Conservation (phyloP, 2,797 vertebrate genomes). For the Denticeps clupeoides region DNA sequence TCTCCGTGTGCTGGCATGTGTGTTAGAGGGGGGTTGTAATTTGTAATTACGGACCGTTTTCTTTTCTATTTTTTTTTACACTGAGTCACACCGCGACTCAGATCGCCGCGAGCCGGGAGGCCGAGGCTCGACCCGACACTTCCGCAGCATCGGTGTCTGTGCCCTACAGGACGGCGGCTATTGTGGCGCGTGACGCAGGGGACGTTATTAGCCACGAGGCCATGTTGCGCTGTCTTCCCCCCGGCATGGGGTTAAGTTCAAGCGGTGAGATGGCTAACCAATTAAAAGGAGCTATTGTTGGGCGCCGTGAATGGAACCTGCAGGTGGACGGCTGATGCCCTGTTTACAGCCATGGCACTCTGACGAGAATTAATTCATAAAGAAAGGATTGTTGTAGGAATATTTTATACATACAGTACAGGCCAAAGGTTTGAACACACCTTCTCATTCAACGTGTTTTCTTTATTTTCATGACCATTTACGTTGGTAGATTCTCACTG, state of each 20-base stretch:
- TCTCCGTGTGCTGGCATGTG: background rate
- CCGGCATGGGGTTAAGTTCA: background rate
- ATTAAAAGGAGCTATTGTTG: conserved; percentile 1
- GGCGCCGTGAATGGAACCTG: background rate
- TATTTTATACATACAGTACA: too few relatives aligned
- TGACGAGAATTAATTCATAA: conserved; percentile 4
- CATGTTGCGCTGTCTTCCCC: background rate
- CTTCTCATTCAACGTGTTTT: too few relatives aligned
- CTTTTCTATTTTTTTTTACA: too few relatives aligned
- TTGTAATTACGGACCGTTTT: conserved; percentile 51
- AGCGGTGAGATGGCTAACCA: background rate
- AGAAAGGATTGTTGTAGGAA: background rate
- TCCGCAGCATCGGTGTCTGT: too few relatives aligned
- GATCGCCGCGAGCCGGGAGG: conserved; percentile 23
- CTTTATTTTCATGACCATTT: too few relatives aligned
- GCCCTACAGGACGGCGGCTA: background rate
- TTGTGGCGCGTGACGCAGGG: conserved; percentile 7
- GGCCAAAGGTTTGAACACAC: too few relatives aligned
- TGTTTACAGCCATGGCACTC: too few relatives aligned
- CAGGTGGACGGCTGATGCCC: background rate
- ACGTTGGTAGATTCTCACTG: too few relatives aligned
- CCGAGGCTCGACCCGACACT: conserved; percentile 10
- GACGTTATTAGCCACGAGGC: conserved; percentile 17
- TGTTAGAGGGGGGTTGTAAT: conserved; percentile 11
- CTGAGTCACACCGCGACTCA: conserved; percentile 40